Percentiles rank a stretch among this genome's conserved stretches.
Conservation (phyloP, 2,888 invertebrate genomes). For the Eulithis prunata region DNA sequence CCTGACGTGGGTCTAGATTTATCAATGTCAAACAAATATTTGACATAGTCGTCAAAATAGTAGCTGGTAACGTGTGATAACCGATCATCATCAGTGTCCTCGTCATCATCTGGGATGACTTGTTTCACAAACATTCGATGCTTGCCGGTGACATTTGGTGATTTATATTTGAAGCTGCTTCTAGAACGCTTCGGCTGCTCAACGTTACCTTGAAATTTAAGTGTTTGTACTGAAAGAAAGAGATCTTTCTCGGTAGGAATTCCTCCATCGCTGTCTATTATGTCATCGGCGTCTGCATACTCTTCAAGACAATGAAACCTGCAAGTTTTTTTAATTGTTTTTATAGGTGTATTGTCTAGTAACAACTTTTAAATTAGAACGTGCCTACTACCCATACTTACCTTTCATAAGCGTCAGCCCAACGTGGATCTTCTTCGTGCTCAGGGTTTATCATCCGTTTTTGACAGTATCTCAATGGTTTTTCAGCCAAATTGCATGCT, state of each 20-base stretch:
- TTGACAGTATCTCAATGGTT: constrained; percentile 72
- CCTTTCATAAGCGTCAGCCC: constrained; percentile 63
- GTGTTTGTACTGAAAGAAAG: constrained; percentile 72
- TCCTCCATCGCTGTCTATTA: constrained; percentile 40
- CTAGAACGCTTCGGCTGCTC: constrained; percentile 60
- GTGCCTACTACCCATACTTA: constrained; percentile 24
- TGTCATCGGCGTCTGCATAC: constrained; percentile 39
- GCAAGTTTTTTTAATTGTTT: constrained; percentile 24
- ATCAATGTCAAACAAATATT: constrained; percentile 65
- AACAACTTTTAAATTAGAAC: no score
- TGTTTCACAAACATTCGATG: constrained; percentile 79
- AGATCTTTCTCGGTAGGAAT: constrained; percentile 56
- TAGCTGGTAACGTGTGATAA: constrained; percentile 67
- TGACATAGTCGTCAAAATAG: constrained; percentile 72
- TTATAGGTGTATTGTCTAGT: no score
- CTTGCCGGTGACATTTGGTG: constrained; percentile 52
- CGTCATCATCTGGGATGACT: constrained; percentile 56
- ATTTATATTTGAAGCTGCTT: constrained; percentile 74
- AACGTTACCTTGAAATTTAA: constrained; percentile 68
- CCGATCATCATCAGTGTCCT: constrained; percentile 54
- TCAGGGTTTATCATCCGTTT: constrained; percentile 71
- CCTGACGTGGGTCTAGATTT: constrained; percentile 66
- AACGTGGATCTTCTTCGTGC: constrained; percentile 70
- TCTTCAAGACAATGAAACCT: constrained; percentile 62
- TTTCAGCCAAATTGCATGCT: constrained; percentile 43